These are phyloP conservation scores for Carapus acus DNA, from an alignment of 2,797 vertebrate species.

Conservation along the genomic window DNA sequence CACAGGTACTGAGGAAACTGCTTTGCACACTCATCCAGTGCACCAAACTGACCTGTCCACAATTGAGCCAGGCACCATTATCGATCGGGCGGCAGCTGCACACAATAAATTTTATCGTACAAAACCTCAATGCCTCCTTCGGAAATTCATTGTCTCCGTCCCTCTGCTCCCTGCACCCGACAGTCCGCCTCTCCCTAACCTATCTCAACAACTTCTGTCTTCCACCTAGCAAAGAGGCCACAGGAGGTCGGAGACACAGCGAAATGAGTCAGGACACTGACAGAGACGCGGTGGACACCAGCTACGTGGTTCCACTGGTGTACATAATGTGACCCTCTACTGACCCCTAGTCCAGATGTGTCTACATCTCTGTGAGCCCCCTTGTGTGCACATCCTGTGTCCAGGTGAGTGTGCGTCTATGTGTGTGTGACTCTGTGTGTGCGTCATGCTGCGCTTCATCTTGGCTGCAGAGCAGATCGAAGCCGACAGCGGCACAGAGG, in stretches of 20 bases:
- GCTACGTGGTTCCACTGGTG: not conserved
- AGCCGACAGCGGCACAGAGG: conserved; percentile 47
- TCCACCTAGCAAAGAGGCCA: conserved; percentile 5
- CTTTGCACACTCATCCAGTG: too few species aligned
- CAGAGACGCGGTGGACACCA: not conserved
- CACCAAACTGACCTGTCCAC: too few species aligned
- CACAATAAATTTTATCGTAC: too few species aligned
- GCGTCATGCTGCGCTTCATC: conserved; percentile 12
- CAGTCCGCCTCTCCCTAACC: not conserved
- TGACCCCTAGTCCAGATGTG: not conserved
- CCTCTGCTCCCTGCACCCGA: not conserved
- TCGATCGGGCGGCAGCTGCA: too few species aligned
- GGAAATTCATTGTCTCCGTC: too few species aligned
- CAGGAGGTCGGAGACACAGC: conserved; percentile 19
- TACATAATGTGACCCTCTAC: not conserved
- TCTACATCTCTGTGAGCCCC: conserved; percentile 38
- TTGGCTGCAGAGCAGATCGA: conserved; percentile 38
- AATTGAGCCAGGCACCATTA: too few species aligned
- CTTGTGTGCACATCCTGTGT: conserved; percentile 29
- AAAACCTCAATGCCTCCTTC: too few species aligned
- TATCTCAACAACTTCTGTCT: not conserved
- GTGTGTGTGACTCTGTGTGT: conserved; percentile 42
- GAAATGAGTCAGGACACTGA: conserved; percentile 1
- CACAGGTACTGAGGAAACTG: too few species aligned
- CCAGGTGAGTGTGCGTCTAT: too few species aligned